A percentile compares a stretch with the other conserved stretches of the same genome.
Evolutionary conservation across 1,140 invertebrate species (phyloP).

Genomic region (Triops longicaudatus): DNA sequence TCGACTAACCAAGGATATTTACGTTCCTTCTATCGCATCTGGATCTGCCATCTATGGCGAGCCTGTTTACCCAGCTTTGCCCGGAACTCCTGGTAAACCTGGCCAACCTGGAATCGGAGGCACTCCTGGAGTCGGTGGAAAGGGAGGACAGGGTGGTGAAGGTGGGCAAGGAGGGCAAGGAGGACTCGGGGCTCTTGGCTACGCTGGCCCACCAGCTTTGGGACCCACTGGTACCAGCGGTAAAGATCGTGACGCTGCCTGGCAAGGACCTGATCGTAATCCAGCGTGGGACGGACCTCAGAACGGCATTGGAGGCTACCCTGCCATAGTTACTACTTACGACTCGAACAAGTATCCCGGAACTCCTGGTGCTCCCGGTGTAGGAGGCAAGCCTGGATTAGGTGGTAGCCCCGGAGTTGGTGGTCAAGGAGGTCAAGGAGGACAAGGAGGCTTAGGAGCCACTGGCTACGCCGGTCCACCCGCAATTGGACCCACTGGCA

Average conservation of each 20-base stretch:
- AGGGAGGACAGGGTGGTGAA: slow-evolving; percentile 12
- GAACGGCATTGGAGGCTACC: neutral
- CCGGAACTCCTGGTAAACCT: too few relatives aligned
- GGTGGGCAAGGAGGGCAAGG: slow-evolving; percentile 23
- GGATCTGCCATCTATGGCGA: neutral
- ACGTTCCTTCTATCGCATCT: neutral
- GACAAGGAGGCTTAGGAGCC: slow-evolving; percentile 13
- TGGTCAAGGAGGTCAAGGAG: slow-evolving; percentile 23
- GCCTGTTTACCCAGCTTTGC: too few relatives aligned
- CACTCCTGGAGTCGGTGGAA: slow-evolving; percentile 23
- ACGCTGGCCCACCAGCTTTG: slow-evolving; percentile 19
- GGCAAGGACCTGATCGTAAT: slow-evolving; percentile 29
- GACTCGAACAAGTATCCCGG: neutral
- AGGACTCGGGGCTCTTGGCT: slow-evolving; percentile 20
- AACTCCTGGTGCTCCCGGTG: neutral
- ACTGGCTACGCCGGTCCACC: slow-evolving; percentile 19
- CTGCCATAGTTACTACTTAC: neutral
- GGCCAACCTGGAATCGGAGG: slow-evolving; percentile 4
- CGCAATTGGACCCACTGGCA: slow-evolving; percentile 6
- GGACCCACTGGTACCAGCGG: slow-evolving; percentile 26
- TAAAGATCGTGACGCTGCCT: slow-evolving; percentile 16
- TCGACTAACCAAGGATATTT: neutral
- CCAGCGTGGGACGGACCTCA: slow-evolving; percentile 28
- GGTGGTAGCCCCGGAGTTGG: neutral
- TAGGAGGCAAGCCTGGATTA: neutral